Conservation (phyloP, 2,113 vertebrate genomes). For the Tautogolabrus adspersus region DNA sequence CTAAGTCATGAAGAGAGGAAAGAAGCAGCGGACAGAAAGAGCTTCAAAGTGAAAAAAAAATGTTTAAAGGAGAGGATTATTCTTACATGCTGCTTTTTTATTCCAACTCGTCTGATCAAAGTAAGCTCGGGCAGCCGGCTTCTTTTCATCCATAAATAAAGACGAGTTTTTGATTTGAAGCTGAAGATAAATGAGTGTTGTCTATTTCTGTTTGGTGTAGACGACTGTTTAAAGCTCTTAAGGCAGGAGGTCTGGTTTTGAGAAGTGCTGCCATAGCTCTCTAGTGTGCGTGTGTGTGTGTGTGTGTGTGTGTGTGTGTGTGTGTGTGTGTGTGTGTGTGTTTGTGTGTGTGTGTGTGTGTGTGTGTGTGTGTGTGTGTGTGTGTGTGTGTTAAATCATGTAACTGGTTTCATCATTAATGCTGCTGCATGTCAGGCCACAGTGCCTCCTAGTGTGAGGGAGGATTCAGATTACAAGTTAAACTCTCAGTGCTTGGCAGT, state of each 20-base stretch:
- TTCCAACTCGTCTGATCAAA: constrained; percentile 40
- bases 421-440: constrained; percentile 6
- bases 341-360: too few relatives aligned
- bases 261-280: constrained; percentile 45
- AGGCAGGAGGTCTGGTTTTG: constrained; percentile 24
- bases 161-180: constrained; percentile 6
- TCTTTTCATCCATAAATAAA: constrained; percentile 50
- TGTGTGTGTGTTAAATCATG: constrained; percentile 43
- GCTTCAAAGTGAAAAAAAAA: neutral
- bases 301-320: too few relatives aligned
- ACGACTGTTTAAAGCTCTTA: constrained; percentile 16
- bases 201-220: constrained; percentile 39
- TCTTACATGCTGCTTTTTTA: constrained; percentile 29
- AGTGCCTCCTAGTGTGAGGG: constrained; percentile 70
- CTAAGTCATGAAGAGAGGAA: neutral
- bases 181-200: constrained; percentile 60
- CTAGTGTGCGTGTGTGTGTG: too few relatives aligned
- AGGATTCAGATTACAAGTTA: constrained; percentile 50
- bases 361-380: constrained; percentile 16
- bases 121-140: constrained; percentile 13
- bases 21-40: neutral
- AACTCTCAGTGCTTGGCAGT: neutral
- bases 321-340: too few relatives aligned
- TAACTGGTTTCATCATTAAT: constrained; percentile 51
- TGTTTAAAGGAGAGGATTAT: constrained; percentile 19